These are phyloP conservation scores for Porphyrio hochstetteri DNA, from an alignment of 2,113 vertebrate species.

Conservation along the genomic window DNA sequence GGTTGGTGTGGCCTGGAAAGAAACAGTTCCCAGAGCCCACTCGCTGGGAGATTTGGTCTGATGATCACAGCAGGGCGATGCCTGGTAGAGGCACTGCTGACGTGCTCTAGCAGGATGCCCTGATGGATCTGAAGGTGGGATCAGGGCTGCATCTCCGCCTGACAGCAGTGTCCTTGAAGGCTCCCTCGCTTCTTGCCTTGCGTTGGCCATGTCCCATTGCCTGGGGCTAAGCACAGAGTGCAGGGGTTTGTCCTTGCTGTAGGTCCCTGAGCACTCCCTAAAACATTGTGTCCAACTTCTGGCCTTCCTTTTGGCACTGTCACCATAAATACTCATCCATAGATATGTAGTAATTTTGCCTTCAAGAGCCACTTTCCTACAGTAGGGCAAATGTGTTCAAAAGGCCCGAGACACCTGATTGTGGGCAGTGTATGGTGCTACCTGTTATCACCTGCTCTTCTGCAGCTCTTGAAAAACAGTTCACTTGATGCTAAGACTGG, in stretches of 20 bases:
- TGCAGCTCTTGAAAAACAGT: neutral
- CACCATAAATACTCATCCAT: neutral
- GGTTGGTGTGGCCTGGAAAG: neutral
- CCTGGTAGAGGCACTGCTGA: neutral
- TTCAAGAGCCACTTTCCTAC: neutral
- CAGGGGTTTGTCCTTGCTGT: neutral
- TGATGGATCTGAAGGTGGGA: fast-evolving
- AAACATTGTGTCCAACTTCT: neutral
- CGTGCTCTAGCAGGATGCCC: neutral
- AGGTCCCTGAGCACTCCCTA: neutral
- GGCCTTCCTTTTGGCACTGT: neutral
- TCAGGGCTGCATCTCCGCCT: neutral
- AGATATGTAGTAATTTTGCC: neutral
- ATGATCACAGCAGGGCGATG: neutral
- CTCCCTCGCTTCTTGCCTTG: neutral
- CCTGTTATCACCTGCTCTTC: neutral
- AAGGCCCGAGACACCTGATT: neutral
- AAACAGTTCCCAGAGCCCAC: neutral
- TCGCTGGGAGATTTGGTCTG: neutral
- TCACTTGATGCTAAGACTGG: neutral
- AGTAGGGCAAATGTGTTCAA: neutral
- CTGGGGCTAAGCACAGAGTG: neutral
- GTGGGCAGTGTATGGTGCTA: neutral
- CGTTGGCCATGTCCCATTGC: neutral
- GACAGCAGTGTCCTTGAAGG: neutral